Evolutionary conservation across 2,888 invertebrate species (phyloP), one percentile per base, ranked within the genome.

Genomic region (Beris chalybata): DNA sequence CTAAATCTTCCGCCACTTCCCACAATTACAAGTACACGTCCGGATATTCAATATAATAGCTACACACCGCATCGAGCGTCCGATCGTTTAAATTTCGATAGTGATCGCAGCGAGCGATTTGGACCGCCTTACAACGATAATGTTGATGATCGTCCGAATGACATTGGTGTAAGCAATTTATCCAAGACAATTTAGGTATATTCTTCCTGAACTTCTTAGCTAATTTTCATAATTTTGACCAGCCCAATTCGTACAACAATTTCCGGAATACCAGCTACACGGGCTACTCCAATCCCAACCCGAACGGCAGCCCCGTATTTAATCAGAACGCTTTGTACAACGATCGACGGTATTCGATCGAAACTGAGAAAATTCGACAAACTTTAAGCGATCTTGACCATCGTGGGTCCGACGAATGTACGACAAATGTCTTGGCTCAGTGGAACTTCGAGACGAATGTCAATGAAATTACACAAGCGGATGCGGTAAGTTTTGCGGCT

Each of bases 401-500:
- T 38, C 87, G 89, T 74, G 87, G 91, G 9, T 89, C 92, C 0
- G 87, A 89, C 76, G 89, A 91, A 78, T 93, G 93, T 75, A 91
- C 91, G 0, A 88, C 88, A 59, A 93, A 93, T 78, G 93, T 93
- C n/a, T 89, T 87, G 0, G 91, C 92, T 1, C 93, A 93, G 76
- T 93, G 93, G 93, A 89, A 89, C 77, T 93, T 92, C 75, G 93
- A 93, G 80, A 93, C 93, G 4, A 89, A 93, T 75, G 91, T 93
- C 47, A 92, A 91, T 79, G 90, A 91, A 77, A 87, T 84, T 55
- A 90, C 91, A 1, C 93, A 93, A 80, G 82, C 90, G 72, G 89
- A 91, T 74, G 93, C 93, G 78, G 93, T 93, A 79, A 90, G 91
- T 87, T 54, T 57, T 56, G 70, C 45, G 3, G 58, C 13, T 13